Evolutionary conservation across 2,888 invertebrate species (phyloP).

Genomic region (Neoaliturus tenellus): DNA sequence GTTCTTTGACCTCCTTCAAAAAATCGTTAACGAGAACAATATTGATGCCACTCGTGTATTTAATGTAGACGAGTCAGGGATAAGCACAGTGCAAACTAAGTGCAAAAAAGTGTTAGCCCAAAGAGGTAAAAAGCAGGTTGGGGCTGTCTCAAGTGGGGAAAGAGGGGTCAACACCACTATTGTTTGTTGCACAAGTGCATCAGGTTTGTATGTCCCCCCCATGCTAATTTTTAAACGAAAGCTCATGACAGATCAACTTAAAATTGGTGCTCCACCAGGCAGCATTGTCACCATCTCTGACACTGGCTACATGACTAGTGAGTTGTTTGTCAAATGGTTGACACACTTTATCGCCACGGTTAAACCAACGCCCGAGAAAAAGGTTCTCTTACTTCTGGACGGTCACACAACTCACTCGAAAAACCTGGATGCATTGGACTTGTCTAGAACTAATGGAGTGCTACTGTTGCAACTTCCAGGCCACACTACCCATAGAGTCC

Average conservation of each 20-base stretch:
- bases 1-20: constrained; percentile 2
- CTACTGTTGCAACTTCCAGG: constrained; percentile 65
- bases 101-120: background rate
- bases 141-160: constrained; percentile 11
- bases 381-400: constrained; percentile 66
- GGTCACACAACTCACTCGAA: constrained; percentile 67
- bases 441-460: constrained; percentile 64
- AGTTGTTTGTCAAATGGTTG: constrained; percentile 60
- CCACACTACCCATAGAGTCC: constrained; percentile 66
- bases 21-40: background rate
- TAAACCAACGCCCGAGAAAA: constrained; percentile 68
- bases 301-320: constrained; percentile 68
- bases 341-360: constrained; percentile 68
- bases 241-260: constrained; percentile 69
- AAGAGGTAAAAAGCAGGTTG: constrained; percentile 21
- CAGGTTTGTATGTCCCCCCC: constrained; percentile 71
- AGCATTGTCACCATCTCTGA: constrained; percentile 64
- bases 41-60: background rate
- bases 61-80: constrained; percentile 20
- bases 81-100: background rate
- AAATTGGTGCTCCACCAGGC: constrained; percentile 63
- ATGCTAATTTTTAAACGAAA: constrained; percentile 73
- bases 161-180: constrained; percentile 5
- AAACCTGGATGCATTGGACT: constrained; percentile 65
- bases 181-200: constrained; percentile 71